Base-by-base conservation (phyloP, 2,797 vertebrate genomes). In the Alcedo quadribrachys region DNA sequence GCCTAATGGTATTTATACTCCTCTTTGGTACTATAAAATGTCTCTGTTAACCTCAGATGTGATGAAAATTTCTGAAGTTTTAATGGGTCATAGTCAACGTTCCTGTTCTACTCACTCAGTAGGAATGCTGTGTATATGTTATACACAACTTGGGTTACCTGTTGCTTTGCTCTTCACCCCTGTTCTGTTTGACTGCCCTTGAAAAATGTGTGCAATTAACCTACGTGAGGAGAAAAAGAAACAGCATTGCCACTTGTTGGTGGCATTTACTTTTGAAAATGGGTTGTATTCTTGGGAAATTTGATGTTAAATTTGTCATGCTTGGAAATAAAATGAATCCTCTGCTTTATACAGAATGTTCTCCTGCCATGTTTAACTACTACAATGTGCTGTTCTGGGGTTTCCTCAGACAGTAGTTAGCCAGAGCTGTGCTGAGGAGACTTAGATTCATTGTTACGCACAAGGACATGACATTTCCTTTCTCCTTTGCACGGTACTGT, bases 291-390 rank as follows among this genome's bases (percentile, higher is more conserved):
- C 87, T 93, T 80, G 92, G 89, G 88, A 93, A 96, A 69, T 94
- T 94, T 92, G 81, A 82, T 60, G 78, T 90, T 85, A n/a, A 91
- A 93, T 95, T 96, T 97, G 93, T 96, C 65, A 40, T 92, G 80
- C 85, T 74, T 84, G 86, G 50, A 91, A 98, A 98, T 98, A 98
- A 98, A 97, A 96, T 84, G 79, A 84, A 96, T 95, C 96, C 89
- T 97, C 90, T 96, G 82, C 96, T 94, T 95, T 91, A 97, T 94
- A 46, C 81, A 76, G 86, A 94, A 89, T 16, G 43, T 60, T 81
- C 32, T 75, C 0, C 22, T 93, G 86, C 86, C 50, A 5, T 93
- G 57, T 80, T 77, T 87, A 89, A 89, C 75, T 80, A 86, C 71
- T 90, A 18, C 0, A 0, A 16, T 60, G 32, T 78, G 54, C 42